Conservation (phyloP, 2,113 vertebrate species). For the Poeciliopsis prolifica region DNA sequence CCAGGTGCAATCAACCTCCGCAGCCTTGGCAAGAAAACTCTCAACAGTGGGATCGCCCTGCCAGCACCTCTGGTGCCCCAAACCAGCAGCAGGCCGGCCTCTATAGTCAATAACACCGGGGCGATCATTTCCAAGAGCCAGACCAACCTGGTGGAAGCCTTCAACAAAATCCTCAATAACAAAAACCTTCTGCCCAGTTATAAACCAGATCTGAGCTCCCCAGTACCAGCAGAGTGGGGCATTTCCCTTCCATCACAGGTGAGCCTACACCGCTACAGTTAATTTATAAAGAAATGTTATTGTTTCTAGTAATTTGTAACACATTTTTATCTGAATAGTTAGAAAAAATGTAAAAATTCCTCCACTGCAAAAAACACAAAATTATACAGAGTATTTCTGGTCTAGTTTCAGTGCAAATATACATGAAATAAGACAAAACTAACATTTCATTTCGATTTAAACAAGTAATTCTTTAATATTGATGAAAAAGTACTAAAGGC, state of each 20-base stretch:
- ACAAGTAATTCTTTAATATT: no score
- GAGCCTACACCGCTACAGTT: not conserved
- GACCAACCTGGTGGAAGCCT: constrained; percentile 93
- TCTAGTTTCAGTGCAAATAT: no score
- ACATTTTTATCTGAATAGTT: not conserved
- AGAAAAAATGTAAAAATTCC: no score
- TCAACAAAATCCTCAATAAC: constrained; percentile 96
- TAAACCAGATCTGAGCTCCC: constrained; percentile 87
- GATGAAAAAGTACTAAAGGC: no score
- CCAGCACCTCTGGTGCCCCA: constrained; percentile 48
- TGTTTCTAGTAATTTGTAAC: not conserved
- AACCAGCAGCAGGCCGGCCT: constrained; percentile 75
- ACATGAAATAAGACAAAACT: no score
- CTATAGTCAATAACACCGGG: constrained; percentile 79
- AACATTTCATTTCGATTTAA: no score
- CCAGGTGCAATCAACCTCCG: constrained; percentile 53
- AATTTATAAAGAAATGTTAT: not conserved
- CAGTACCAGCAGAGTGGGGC: constrained; percentile 83
- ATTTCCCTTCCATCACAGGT: constrained; percentile 83
- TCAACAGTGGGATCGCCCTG: constrained; percentile 72
- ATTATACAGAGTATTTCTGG: no score
- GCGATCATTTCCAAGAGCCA: constrained; percentile 92
- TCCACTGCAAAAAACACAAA: no score
- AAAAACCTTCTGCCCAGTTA: constrained; percentile 94
- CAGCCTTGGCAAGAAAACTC: constrained; percentile 78